These are phyloP conservation scores for Pararge aegeria DNA, from an alignment of 1,140 invertebrate species.

Conservation along the genomic window DNA sequence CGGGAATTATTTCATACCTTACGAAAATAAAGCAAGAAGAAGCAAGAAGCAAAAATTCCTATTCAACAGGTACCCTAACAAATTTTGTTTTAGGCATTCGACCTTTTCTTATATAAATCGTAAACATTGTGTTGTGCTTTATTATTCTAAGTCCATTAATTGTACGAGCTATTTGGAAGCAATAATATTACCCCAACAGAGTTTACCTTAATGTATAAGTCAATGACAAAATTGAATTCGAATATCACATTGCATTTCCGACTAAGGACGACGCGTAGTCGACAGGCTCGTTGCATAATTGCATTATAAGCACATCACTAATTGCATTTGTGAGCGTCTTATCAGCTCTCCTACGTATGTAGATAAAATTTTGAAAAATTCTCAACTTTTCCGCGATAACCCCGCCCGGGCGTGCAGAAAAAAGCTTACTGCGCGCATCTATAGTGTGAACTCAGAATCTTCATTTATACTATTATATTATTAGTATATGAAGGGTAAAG, in stretches of 20 bases:
- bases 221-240: neutral
- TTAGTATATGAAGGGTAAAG: no score
- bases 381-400: constrained; percentile 76
- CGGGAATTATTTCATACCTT: no score
- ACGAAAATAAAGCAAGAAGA: no score
- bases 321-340: constrained; percentile 49
- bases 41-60: no score
- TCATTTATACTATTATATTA: no score
- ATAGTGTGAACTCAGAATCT: constrained; percentile 36
- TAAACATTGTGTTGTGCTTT: no score
- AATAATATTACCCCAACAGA: no score
- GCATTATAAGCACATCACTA: constrained; percentile 49
- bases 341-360: constrained; percentile 51
- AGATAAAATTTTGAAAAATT: constrained; percentile 79
- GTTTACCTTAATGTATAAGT: neutral
- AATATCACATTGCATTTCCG: constrained; percentile 10
- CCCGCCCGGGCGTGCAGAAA: constrained; percentile 58
- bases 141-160: no score
- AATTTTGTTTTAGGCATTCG: no score
- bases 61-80: no score
- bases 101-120: no score
- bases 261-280: constrained; percentile 24
- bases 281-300: constrained; percentile 20
- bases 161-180: no score
- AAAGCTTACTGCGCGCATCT: constrained; percentile 56